Conservation (phyloP, 2,888 invertebrate species). For the Ornithoptera priamus region DNA sequence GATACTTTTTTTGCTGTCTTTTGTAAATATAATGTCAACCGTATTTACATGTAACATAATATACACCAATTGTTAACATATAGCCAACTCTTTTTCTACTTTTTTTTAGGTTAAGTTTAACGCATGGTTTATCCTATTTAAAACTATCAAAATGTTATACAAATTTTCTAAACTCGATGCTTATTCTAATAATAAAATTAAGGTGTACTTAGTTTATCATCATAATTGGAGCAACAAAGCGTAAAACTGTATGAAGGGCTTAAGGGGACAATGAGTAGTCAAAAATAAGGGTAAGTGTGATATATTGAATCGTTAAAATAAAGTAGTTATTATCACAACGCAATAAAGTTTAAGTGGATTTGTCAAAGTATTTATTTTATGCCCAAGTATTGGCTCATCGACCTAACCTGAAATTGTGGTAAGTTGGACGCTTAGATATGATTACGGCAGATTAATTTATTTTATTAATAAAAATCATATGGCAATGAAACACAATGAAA, state of each 20-base stretch:
- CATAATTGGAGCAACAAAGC: slow-evolving; percentile 65
- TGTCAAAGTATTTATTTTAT: not conserved
- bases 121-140: not conserved
- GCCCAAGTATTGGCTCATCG: slow-evolving; percentile 10
- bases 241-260: slow-evolving; percentile 44
- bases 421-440: slow-evolving; percentile 10
- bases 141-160: slow-evolving; percentile 7
- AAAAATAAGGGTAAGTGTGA: slow-evolving; percentile 21
- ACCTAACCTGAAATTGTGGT: slow-evolving; percentile 16
- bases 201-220: slow-evolving; percentile 58
- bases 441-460: not conserved
- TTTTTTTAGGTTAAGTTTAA: not conserved
- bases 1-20: slow-evolving; percentile 1
- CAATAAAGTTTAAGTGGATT: not conserved
- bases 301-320: not conserved
- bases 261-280: slow-evolving; percentile 36
- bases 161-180: slow-evolving; percentile 10
- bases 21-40: not conserved
- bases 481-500: not conserved
- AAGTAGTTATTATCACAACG: slow-evolving; percentile 10
- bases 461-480: not conserved
- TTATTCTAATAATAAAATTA: slow-evolving; percentile 46
- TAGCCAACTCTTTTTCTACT: not conserved
- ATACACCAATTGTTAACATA: not conserved
- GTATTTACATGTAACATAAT: not conserved